Conservation (phyloP, 2,797 vertebrate genomes). For the Phylloscopus collybita region DNA sequence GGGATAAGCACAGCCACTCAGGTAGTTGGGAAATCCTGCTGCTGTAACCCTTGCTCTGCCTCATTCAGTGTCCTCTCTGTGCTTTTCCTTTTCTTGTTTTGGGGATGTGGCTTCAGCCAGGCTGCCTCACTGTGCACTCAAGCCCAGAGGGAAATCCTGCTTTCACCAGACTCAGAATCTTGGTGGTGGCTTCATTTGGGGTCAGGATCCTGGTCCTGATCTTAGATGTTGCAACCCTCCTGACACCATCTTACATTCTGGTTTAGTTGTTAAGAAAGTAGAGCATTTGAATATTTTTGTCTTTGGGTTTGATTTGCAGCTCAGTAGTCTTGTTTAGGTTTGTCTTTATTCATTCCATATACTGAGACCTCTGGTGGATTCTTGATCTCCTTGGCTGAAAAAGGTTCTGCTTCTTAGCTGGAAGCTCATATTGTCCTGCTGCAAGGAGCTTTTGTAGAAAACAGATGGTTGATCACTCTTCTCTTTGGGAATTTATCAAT, state of each 20-base stretch:
- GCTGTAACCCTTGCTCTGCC: constrained; percentile 15
- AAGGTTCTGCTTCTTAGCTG: neutral
- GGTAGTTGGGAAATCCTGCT: neutral
- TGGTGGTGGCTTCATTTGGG: neutral
- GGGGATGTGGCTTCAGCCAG: neutral
- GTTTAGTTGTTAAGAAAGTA: neutral
- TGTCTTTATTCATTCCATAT: neutral
- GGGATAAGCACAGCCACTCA: constrained; percentile 1
- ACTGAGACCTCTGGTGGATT: neutral
- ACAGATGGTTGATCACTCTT: neutral
- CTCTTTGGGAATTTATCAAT: neutral
- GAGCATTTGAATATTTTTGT: constrained; percentile 10
- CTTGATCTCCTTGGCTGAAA: neutral
- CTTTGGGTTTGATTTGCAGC: constrained; percentile 2
- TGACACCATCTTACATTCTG: neutral
- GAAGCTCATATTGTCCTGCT: neutral
- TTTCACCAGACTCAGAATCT: neutral
- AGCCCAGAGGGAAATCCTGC: neutral
- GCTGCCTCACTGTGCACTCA: neutral
- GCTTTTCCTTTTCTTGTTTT: neutral
- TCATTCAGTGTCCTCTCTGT: neutral
- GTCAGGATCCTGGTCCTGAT: neutral
- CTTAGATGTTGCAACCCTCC: neutral
- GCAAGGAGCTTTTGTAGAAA: neutral
- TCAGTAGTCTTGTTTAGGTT: neutral